phyloP scores from a whole-genome alignment of 2,888 invertebrate genomes.

The Apeira syringaria region DNA sequence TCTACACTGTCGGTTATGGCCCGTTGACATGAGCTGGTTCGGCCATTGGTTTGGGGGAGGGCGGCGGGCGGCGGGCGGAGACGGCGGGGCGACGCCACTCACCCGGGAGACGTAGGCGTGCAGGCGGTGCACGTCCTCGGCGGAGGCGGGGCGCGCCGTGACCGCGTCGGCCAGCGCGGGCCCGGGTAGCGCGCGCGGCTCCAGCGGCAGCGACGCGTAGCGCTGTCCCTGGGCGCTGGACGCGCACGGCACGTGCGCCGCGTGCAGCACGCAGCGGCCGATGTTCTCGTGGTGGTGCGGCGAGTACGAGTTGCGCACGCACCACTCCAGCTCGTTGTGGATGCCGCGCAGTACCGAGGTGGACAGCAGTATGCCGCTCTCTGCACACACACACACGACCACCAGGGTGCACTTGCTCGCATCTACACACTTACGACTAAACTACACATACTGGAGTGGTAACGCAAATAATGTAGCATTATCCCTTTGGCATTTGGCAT shows the following conservation, averaged over 20 bases:
- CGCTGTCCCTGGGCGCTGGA: conserved; percentile 73
- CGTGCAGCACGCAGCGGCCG: conserved; percentile 92
- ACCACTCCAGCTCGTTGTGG: conserved; percentile 93
- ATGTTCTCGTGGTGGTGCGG: conserved; percentile 93
- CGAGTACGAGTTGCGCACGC: conserved; percentile 93
- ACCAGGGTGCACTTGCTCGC: too few species aligned
- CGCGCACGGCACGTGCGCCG: conserved; percentile 85
- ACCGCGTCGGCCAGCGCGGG: conserved; percentile 1
- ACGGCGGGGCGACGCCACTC: conserved; percentile 13
- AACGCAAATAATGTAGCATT: too few species aligned
- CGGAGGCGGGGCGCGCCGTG: background rate
- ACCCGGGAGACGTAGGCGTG: conserved; percentile 89
- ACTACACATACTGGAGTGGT: too few species aligned
- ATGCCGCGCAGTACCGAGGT: conserved; percentile 93
- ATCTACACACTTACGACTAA: too few species aligned
- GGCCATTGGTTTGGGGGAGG: too few species aligned
- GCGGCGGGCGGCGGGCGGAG: too few species aligned
- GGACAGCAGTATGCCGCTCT: conserved; percentile 94
- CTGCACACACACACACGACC: too few species aligned
- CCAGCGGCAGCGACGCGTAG: conserved; percentile 3
- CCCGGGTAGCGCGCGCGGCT: conserved; percentile 49
- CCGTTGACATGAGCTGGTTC: too few species aligned
- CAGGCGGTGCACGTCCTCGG: conserved; percentile 60
- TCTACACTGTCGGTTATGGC: too few species aligned
- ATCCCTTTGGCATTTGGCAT: too few species aligned